phyloP scores from a whole-genome alignment of 2,113 vertebrate genomes.

The Helogale parvula region DNA sequence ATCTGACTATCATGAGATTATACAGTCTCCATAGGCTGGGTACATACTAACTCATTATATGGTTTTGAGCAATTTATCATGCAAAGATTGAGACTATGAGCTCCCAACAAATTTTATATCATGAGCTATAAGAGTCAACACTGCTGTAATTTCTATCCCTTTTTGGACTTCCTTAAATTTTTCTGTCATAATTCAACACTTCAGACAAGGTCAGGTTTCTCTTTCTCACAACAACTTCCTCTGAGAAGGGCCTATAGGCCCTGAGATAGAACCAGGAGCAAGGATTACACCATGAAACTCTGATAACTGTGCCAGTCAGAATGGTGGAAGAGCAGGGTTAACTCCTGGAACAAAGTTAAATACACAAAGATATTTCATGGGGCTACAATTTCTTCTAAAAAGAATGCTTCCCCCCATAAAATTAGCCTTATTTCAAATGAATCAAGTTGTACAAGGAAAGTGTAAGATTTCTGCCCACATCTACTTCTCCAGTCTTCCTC shows the following conservation, averaged over 20 bases:
- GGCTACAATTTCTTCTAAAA: background rate
- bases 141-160: background rate
- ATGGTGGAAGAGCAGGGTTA: background rate
- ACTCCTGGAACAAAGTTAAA: background rate
- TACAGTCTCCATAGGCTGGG: background rate
- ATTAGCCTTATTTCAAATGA: background rate
- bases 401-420: background rate
- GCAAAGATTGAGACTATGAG: background rate
- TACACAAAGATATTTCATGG: background rate
- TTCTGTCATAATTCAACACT: background rate
- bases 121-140: background rate
- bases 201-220: background rate
- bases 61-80: background rate
- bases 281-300: background rate
- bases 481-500: background rate
- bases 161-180: background rate
- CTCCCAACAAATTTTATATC: background rate
- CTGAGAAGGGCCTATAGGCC: background rate
- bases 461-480: background rate
- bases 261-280: background rate
- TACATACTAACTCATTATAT: background rate
- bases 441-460: background rate
- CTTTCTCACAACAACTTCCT: background rate
- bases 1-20: background rate
- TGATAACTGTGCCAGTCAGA: background rate